Base-by-base conservation (phyloP, 2,797 vertebrate species). In the Hippocampus kuda region DNA sequence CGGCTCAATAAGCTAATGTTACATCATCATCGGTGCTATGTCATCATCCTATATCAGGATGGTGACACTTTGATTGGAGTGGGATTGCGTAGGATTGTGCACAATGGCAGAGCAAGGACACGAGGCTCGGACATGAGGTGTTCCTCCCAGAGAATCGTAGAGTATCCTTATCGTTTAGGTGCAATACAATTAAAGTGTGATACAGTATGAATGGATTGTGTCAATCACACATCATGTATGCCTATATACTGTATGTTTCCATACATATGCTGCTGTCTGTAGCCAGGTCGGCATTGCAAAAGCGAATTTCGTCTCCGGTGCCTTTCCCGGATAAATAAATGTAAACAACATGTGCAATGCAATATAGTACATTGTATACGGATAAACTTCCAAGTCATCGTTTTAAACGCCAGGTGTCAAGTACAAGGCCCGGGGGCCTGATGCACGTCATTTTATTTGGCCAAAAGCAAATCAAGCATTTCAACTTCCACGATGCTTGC, bases 41-140 rank as follows among this genome's bases (percentile, higher is more conserved):
- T 69, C 67, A 61, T 74, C 66, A 74, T 74, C 59, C 70, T 66
- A 38, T 38, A 81, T 81, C 79, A 77, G 63, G 65, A 59, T 64
- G 74, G 71, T 74, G 77, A 73, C 76, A 80, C 24, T 71, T 81
- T 77, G 26, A 79, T 73, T 69, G 76, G 38, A 56, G 59, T 62
- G 66, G 62, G 44, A 70, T 67, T 68, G 30, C 27, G 66, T 66
- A 75, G 75, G 48, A 46, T 48, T 42, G 46, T 11, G 53, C 44
- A 48, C 46, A 73, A 70, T 42, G 16, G 41, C 53, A 67, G 60
- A 67, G 30, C 22, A 64, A 75, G 69, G 67, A 66, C 34, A 65
- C 3, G 38, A 9, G n/a, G 66, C 69, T 4, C 26, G 42, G 24
- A 48, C 44, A 48, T 65, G 63, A 49, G n/a, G 24, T 48, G 48